Base-by-base conservation (phyloP, 53 echinoderm and acorn worm species). In the Antedon mediterranea region DNA sequence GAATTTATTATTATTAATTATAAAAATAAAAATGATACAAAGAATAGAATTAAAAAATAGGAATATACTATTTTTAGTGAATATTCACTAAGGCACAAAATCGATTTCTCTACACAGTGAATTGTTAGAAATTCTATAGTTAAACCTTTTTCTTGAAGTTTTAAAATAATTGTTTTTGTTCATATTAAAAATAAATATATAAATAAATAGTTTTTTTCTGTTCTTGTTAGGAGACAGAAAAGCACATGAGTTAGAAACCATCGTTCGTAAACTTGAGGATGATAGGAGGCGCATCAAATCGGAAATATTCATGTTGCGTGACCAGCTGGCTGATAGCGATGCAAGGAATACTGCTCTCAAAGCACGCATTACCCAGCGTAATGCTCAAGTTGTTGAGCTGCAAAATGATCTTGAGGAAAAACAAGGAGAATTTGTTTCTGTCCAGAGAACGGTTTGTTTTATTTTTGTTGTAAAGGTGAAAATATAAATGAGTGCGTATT, bases 341-440 rank as follows among this genome's bases (percentile, higher is more conserved):
- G 82, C 85, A 3, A 77, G 81, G 20, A 88, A 80, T 32, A 82
- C 88, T 27, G 84, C 92, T 32, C 80, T 93, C 30, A 83, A 89
- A 72, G 81, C 86, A 20, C 88, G 83, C 32, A 76, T 83, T 29
- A 79, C 84, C 29, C 82, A 93, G 42, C 79, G 90, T 32, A 89
- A 93, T 57, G 32, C 78, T 30, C 98, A 98, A 77, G 78, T 90
- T 31, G 86, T 32, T 72, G 84, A 93, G 30, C 83, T 98, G 13
- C 92, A 98, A 28, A 76, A 79, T 31, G 90, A 93, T 76, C 71
- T 90, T 34, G 76, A 82, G 3, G 84, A 88, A 77, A 93, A 88
- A 32, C 71, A 77, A 14, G 76, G 75, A 26, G 70, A 76, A 26
- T 71, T 98, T 26, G 43, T 77, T 3, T 70, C 84, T 20, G 71